Evolutionary conservation across 2,888 invertebrate genomes (phyloP).

Genomic region (Drosophila rellima): DNA sequence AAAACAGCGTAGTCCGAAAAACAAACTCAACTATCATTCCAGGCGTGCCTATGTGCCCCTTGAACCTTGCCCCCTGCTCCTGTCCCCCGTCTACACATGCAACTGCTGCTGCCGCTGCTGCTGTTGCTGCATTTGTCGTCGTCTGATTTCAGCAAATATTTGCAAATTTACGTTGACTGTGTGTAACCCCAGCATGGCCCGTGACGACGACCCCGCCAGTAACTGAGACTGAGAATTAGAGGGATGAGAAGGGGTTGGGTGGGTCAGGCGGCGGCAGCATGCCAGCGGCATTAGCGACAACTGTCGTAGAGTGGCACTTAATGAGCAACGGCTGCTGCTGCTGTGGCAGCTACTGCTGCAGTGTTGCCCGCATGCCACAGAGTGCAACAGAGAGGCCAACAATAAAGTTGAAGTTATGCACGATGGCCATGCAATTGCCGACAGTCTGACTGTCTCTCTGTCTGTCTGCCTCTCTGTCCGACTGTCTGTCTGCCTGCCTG

Average conservation of each 20-base stretch:
- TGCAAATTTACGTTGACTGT: constrained; percentile 79
- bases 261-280: constrained; percentile 34
- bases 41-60: constrained; percentile 50
- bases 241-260: neutral
- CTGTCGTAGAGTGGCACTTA: constrained; percentile 81
- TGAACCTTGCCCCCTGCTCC: neutral
- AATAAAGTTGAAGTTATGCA: constrained; percentile 78
- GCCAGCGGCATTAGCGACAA: constrained; percentile 77
- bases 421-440: constrained; percentile 77
- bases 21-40: constrained; percentile 63
- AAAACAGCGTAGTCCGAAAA: constrained; percentile 58
- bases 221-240: constrained; percentile 26
- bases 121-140: constrained; percentile 57
- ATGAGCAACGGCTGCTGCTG: constrained; percentile 74
- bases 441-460: constrained; percentile 4
- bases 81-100: constrained; percentile 44
- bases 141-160: constrained; percentile 79
- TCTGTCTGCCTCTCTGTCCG: constrained; percentile 4
- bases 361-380: constrained; percentile 73
- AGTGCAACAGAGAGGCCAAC: constrained; percentile 56
- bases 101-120: constrained; percentile 26
- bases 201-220: constrained; percentile 64
- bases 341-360: constrained; percentile 41
- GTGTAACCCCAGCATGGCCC: constrained; percentile 71
- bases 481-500: constrained; percentile 34